phyloP scores from a whole-genome alignment of 2,888 invertebrate species.

The Pachydiplax longipennis region DNA sequence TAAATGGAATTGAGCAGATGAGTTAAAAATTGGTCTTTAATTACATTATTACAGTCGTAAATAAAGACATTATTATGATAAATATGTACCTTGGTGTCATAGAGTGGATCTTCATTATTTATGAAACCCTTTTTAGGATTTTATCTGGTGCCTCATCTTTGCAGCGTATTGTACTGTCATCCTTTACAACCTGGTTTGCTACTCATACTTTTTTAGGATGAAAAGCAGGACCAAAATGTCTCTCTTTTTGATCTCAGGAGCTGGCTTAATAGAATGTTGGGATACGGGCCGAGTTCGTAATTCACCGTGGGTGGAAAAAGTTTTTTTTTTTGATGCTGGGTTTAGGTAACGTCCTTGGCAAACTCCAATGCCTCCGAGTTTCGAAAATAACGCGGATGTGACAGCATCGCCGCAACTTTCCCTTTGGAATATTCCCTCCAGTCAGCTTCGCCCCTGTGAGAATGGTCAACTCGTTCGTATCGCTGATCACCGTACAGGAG shows the following conservation, averaged over 20 bases:
- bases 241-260: not conserved
- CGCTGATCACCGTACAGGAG: not conserved
- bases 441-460: not conserved
- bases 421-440: not conserved
- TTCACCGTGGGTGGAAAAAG: not conserved
- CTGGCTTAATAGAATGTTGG: not conserved
- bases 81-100: too few relatives aligned
- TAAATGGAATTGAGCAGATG: too few relatives aligned
- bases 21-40: too few relatives aligned
- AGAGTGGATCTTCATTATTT: too few relatives aligned
- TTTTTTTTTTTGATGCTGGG: constrained; percentile 5
- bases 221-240: not conserved
- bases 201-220: not conserved
- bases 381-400: constrained; percentile 12
- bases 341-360: constrained; percentile 27
- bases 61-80: too few relatives aligned
- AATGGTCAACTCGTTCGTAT: not conserved
- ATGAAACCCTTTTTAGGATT: too few relatives aligned
- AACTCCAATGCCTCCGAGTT: not conserved
- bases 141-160: too few relatives aligned
- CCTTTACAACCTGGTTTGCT: not conserved
- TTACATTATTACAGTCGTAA: too few relatives aligned
- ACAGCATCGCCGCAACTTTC: constrained; percentile 1
- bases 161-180: too few relatives aligned
- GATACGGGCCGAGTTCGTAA: not conserved